These are phyloP conservation scores for western clawed frog (Xenopus tropicalis) DNA, from an alignment of 2,113 vertebrate species.

Conservation along the genomic window DNA sequence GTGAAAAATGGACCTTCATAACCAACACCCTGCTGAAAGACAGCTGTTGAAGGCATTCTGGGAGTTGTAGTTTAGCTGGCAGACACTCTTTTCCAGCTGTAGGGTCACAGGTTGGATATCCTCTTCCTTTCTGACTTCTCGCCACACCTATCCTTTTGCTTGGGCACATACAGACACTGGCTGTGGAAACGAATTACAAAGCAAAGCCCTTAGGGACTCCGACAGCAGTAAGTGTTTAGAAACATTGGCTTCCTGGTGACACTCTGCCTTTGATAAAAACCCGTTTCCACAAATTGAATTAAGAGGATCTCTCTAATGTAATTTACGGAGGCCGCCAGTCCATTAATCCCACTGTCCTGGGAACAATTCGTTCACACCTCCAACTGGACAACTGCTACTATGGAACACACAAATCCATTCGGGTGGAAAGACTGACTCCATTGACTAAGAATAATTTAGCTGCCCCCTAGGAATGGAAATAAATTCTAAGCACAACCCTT, in stretches of 20 bases:
- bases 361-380: slow-evolving; percentile 25
- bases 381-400: neutral
- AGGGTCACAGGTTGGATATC: no score
- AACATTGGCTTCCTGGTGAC: neutral
- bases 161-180: no score
- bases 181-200: no score
- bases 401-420: neutral
- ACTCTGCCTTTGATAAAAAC: neutral
- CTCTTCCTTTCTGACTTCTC: no score
- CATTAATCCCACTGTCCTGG: neutral
- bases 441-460: slow-evolving; percentile 20
- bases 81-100: no score
- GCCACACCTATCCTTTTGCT: no score
- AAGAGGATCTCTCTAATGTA: neutral
- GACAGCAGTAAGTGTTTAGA: no score
- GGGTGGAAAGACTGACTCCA: slow-evolving; percentile 23
- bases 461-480: slow-evolving; percentile 6
- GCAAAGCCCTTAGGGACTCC: no score
- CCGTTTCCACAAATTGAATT: neutral
- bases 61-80: no score
- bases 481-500: neutral
- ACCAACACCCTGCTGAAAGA: no score
- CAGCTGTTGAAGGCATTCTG: no score
- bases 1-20: no score
- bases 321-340: neutral